Evolutionary conservation across 2,113 vertebrate species (phyloP).

Genomic region (Dendropsophus ebraccatus): DNA sequence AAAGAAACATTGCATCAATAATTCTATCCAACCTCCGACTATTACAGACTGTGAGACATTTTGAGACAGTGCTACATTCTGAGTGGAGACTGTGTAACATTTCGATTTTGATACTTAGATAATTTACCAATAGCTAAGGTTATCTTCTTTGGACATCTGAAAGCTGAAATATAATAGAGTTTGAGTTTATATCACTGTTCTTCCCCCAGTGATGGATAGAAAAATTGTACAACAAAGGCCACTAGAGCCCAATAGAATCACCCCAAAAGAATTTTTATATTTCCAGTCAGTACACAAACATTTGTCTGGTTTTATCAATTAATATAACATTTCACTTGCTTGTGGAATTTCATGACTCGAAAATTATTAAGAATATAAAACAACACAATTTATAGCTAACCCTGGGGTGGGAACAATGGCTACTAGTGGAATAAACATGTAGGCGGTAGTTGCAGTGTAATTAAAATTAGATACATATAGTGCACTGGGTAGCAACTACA

Average conservation of each 20-base stretch:
- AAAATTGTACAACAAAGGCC: background rate
- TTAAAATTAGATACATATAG: conserved; percentile 50
- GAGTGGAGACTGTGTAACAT: no score
- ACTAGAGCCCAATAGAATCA: background rate
- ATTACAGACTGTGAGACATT: no score
- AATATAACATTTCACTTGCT: background rate
- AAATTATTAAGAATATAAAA: conserved; percentile 35
- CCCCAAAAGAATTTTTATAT: background rate
- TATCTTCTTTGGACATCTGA: background rate
- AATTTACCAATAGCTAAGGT: background rate
- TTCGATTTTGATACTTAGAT: background rate
- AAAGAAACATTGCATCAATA: no score
- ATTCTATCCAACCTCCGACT: no score
- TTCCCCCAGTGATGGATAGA: background rate
- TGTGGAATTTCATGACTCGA: conserved; percentile 3
- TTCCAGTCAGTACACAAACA: background rate
- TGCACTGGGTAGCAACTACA: conserved; percentile 34
- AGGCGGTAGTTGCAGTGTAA: conserved; percentile 6
- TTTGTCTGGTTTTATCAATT: background rate
- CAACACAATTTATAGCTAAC: background rate
- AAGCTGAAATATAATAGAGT: background rate
- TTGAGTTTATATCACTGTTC: background rate
- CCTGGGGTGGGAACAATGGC: conserved; percentile 35
- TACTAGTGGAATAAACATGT: conserved; percentile 42
- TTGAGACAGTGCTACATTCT: no score